Evolutionary conservation across 1,140 invertebrate genomes (phyloP), one percentile per base, ranked within the genome.

Genomic region (Lepidostoma basale): DNA sequence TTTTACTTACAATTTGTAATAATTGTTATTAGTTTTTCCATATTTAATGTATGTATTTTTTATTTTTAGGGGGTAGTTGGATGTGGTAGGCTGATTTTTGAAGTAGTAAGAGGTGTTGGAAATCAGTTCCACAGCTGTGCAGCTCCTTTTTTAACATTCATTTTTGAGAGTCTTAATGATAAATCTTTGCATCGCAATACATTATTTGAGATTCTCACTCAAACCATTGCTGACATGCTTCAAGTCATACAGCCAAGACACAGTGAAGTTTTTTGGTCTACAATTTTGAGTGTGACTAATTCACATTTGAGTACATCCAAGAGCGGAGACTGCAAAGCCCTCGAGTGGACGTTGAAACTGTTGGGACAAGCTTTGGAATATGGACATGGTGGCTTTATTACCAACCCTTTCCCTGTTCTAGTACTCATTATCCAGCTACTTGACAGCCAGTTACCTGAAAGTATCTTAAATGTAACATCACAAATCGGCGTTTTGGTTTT

Each of bases 41-140:
- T 45, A 23, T 49, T 60, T n/a, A 20, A 39, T n/a, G n/a, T n/a
- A n/a, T n/a, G 0, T 63, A 60, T 10, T 64, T 71, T 68, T 77
- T 79, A 64, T 62, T 78, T 77, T 68, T 77, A 91, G 85, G 86
- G 87, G 62, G 79, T 88, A 18, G 74, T 82, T 39, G 95, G 95
- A 9, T 90, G 92, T 79, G 93, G 92, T 0, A 87, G 90, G 73
- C 81, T 97, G 28, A 77, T 97, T 36, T 97, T 94, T 83, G 92
- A 97, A 85, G 89, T 95, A 40, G 79, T 96, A 25, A 88, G 88
- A 74, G 94, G 94, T 16, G 88, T 92, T 5, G 82, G 88, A 40
- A 87, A 89, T 4, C 90, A 94, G 67, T 91, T 97, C 77, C 93
- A 97, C 76, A 93, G 88, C 25, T 91, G 88, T 73, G 86, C 89